Percentiles rank a stretch among this genome's conserved stretches.
These are phyloP conservation scores for Porites australiensis DNA, from an alignment of 64 coral and sea anemone genomes.

Conservation along the genomic window DNA sequence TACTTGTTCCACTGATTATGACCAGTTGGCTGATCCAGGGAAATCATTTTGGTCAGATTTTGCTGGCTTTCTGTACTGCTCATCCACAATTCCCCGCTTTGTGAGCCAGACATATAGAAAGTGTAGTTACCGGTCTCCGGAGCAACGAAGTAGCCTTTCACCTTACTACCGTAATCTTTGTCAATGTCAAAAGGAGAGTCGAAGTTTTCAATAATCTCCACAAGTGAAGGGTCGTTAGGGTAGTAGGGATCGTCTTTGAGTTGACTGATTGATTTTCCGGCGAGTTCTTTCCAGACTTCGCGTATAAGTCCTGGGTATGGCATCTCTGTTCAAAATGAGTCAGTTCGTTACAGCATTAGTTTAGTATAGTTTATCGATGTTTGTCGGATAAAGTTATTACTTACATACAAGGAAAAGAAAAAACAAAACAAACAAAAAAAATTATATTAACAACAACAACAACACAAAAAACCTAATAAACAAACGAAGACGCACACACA, in stretches of 20 bases:
- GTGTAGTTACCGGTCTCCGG: slow-evolving; percentile 99
- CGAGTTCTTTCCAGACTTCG: slow-evolving; percentile 95
- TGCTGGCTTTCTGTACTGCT: slow-evolving; percentile 84
- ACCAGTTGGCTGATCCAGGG: slow-evolving; percentile 78
- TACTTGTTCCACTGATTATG: slow-evolving; percentile 99
- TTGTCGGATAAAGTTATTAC: too few relatives aligned
- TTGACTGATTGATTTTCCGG: slow-evolving; percentile 69
- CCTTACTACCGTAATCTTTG: slow-evolving; percentile 92
- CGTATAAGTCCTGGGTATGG: slow-evolving; percentile 97
- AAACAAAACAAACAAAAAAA: neutral
- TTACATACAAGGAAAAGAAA: neutral
- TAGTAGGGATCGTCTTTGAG: slow-evolving; percentile 96
- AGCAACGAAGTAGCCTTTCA: slow-evolving; percentile 97
- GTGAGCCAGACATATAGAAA: slow-evolving; percentile 92
- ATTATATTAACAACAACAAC: too few relatives aligned
- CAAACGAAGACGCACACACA: too few relatives aligned
- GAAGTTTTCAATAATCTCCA: slow-evolving; percentile 99
- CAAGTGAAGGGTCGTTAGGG: slow-evolving; percentile 95
- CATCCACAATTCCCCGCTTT: slow-evolving; percentile 89
- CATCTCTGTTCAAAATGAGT: slow-evolving; percentile 70
- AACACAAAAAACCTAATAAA: too few relatives aligned
- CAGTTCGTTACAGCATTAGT: too few relatives aligned
- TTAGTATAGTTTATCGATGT: too few relatives aligned
- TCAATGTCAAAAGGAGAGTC: slow-evolving; percentile 98
- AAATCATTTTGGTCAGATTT: slow-evolving; percentile 82